Evolutionary conservation across 2,888 invertebrate genomes (phyloP), one percentile per base, ranked within the genome.

Genomic region (Esperia sulphurella): DNA sequence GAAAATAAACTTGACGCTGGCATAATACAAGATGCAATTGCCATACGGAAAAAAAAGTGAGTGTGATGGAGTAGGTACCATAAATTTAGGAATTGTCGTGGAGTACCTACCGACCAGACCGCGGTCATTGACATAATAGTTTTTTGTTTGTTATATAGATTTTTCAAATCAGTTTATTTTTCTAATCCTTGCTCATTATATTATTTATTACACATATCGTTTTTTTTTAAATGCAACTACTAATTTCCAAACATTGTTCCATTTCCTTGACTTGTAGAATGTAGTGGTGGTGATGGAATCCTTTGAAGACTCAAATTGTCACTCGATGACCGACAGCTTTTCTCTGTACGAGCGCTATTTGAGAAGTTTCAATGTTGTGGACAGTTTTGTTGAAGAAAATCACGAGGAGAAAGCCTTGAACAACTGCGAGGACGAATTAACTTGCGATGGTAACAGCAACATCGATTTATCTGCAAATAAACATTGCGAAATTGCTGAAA

Each of bases 311-410:
- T 83, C 88, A 50, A 85, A 86, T 75, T 81, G 84, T 71, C 81
- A 77, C 67, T 86, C 87, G 47, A 70, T 82, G 78, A 85, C 81
- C 74, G 83, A 87, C 71, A 85, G 82, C 71, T 84, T 88, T 71
- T 86, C 85, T 60, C 66, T 88, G 54, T 89, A 89, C 53, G 85
- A 86, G 54, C 79, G 87, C 40, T 89, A 87, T 59, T 73, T 88
- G 75, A 77, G 82, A 71, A 88, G 86, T 74, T 89, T 89, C 57
- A 87, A 79, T 63, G 80, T 87, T 45, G 84, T 79, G 45, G 70
- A 79, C 57, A 73, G 66, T 52, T 68, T 76, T 48, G 62, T 68
- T 28, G 73, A 78, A 53, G 69, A 70, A 49, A 71, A 68, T 53
- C 58, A 58, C 37, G 60, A 63, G 43, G 61, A 51, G 29, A 38